These are phyloP conservation scores for Lasioglossum baleicum DNA, from an alignment of 1,140 invertebrate species.

Conservation along the genomic window DNA sequence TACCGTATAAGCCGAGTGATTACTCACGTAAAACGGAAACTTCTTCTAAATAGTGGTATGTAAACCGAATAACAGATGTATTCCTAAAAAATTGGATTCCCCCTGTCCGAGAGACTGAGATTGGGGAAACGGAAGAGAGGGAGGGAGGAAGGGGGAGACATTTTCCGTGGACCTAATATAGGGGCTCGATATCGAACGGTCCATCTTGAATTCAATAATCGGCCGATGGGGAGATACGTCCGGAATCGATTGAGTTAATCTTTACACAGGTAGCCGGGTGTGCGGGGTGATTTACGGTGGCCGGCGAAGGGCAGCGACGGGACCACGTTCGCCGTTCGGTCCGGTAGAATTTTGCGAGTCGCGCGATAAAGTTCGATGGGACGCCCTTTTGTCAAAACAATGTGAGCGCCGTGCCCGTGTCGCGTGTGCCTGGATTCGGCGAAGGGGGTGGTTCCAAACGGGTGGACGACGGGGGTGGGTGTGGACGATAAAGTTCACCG, in stretches of 20 bases:
- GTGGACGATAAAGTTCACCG: conserved; percentile 59
- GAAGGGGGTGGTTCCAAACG: too few species aligned
- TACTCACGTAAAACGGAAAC: too few species aligned
- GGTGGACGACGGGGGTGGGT: not conserved
- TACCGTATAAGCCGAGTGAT: too few species aligned
- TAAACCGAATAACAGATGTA: too few species aligned
- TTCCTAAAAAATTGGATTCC: not conserved
- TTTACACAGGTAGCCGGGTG: conserved; percentile 7
- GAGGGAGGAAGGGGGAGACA: not conserved
- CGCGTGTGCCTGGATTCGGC: conserved; percentile 5
- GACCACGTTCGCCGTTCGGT: not conserved
- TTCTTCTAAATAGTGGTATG: too few species aligned
- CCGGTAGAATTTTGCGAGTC: conserved; percentile 30
- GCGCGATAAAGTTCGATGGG: conserved; percentile 49
- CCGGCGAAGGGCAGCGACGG: conserved; percentile 11
- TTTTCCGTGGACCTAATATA: not conserved
- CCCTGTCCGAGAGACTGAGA: too few species aligned
- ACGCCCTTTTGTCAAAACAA: conserved; percentile 54
- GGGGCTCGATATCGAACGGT: not conserved
- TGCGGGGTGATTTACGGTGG: conserved; percentile 32
- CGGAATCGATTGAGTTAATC: conserved; percentile 31
- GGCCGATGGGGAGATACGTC: conserved; percentile 10
- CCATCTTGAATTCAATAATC: conserved; percentile 28
- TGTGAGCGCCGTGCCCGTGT: conserved; percentile 26
- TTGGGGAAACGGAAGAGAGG: not conserved